phyloP scores from a whole-genome alignment of 2,888 invertebrate genomes.

The Alitta virens region DNA sequence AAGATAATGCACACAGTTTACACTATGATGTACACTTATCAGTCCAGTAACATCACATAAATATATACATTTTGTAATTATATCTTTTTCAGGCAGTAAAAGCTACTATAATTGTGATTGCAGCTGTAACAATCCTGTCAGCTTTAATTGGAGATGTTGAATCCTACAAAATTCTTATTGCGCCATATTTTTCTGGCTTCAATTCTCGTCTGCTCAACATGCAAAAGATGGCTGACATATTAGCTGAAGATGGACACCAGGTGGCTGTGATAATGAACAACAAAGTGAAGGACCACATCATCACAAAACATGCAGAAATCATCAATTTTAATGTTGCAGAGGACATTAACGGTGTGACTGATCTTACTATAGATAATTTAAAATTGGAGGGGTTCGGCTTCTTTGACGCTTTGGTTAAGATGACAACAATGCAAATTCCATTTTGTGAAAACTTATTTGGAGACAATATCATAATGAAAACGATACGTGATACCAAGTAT shows the following conservation, averaged over 20 bases:
- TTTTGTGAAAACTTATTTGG: background rate
- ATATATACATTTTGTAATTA: too few relatives aligned
- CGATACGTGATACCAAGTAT: background rate
- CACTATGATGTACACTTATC: too few relatives aligned
- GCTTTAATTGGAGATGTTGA: too few relatives aligned
- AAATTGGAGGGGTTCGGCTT: too few relatives aligned
- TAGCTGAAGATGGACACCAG: conserved; percentile 1
- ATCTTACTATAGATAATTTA: too few relatives aligned
- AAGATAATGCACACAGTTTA: too few relatives aligned
- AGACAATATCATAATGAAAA: background rate
- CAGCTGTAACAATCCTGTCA: background rate
- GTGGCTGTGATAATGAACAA: conserved; percentile 2
- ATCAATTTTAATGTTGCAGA: background rate
- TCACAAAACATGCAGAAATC: background rate
- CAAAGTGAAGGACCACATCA: background rate
- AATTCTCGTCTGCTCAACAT: conserved; percentile 7
- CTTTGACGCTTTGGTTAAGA: background rate
- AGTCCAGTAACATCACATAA: too few relatives aligned
- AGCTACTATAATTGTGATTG: background rate
- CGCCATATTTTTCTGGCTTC: conserved; percentile 1
- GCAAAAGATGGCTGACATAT: conserved; percentile 4
- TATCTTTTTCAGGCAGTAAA: background rate
- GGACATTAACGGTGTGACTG: background rate
- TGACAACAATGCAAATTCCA: background rate
- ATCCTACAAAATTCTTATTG: background rate